Evolutionary conservation across 2,113 vertebrate species (phyloP), one percentile per base, ranked within the genome.

Genomic region (Rhabdornis inornatus): DNA sequence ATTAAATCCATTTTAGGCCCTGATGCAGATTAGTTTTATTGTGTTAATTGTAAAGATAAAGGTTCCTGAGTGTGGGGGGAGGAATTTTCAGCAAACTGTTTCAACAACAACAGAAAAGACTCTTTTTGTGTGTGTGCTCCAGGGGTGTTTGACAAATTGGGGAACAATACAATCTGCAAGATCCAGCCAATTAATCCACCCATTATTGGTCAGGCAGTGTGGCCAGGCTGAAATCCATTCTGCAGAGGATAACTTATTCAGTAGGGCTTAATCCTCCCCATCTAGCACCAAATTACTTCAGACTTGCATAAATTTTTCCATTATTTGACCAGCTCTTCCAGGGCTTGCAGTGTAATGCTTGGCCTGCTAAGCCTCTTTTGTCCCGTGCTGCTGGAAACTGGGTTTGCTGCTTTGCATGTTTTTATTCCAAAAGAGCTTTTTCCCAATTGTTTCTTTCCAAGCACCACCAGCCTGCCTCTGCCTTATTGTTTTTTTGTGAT

Each of bases 201-300:
- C 70, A 24, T 83, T 93, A 79, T 93, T 76, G 60, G 35, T 49
- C 70, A 66, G 56, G 65, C 74, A 9, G 56, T 11, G 28, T 44
- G 75, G 88, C 22, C 60, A 35, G 40, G 79, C 90, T 84, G 75
- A 85, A 90, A 92, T 79, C 59, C 25, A 65, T 77, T 72, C 71
- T 92, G 75, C 88, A 57, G 82, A 74, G 71, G 83, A 88, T 80
- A 77, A 92, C 79, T 83, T 42, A 85, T 80, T 88, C 94, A 92
- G 37, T 55, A 50, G 66, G 77, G 31, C 50, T 70, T 95, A 90
- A 93, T 96, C 90, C 95, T 96, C 65, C 63, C 78, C 95, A 69
- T 72, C 81, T 20, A 60, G 75, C 93, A 74, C 69, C 83, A 69
- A 53, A 52, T 79, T 44, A 47, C 63, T 96, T 82, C 11, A 28